Evolutionary conservation across 2,113 vertebrate species (phyloP).

Genomic region (Epinephelus lanceolatus): DNA sequence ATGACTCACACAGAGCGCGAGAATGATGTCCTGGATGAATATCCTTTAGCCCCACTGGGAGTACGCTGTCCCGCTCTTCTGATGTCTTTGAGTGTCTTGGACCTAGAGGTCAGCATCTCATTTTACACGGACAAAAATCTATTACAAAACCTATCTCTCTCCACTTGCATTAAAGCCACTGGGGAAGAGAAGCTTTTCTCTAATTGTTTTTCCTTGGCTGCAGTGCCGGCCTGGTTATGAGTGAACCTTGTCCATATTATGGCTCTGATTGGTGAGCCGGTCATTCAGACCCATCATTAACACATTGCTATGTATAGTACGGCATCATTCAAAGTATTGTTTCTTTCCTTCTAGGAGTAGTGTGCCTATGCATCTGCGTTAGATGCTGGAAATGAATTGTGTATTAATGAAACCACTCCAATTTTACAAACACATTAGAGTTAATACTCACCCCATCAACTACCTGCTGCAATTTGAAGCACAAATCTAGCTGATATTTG

Average conservation of each 20-base stretch:
- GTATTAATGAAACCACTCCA: constrained; percentile 30
- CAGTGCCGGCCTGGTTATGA: constrained; percentile 68
- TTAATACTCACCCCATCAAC: not conserved
- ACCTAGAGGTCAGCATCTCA: constrained; percentile 85
- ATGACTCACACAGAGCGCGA: constrained; percentile 65
- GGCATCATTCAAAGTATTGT: constrained; percentile 9
- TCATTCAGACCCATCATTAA: constrained; percentile 59
- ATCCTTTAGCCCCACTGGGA: constrained; percentile 79
- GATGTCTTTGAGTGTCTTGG: constrained; percentile 74
- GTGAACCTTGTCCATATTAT: constrained; percentile 59
- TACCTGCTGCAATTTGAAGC: not conserved
- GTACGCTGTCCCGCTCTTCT: constrained; percentile 69
- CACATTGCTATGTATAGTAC: constrained; percentile 13
- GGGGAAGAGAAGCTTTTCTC: constrained; percentile 68
- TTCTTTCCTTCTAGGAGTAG: not conserved
- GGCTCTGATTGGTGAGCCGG: constrained; percentile 61
- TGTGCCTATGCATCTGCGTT: not conserved
- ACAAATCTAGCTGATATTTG: constrained; percentile 1
- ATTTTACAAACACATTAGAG: constrained; percentile 35
- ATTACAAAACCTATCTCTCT: constrained; percentile 85
- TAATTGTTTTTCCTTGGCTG: constrained; percentile 86
- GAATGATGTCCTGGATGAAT: constrained; percentile 81
- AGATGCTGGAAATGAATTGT: constrained; percentile 12
- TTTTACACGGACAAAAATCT: constrained; percentile 86
- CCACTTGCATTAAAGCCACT: constrained; percentile 74